Percentiles rank a stretch among this genome's conserved stretches.
Conservation (phyloP, 2,888 invertebrate genomes). For the Hipparchia sbordonii region DNA sequence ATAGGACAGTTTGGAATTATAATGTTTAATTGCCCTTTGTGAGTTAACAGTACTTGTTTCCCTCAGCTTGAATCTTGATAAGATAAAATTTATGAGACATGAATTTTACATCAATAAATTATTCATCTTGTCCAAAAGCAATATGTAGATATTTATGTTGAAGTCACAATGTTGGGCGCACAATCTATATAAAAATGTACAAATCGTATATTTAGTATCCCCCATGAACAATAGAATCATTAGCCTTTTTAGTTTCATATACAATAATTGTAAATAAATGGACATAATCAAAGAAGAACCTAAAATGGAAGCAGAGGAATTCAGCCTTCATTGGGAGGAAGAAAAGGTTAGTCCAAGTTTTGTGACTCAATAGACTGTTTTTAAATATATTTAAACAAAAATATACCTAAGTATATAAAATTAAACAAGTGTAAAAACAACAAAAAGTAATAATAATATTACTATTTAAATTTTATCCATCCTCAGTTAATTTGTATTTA, state of each 20-base stretch:
- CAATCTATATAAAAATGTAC: constrained; percentile 1
- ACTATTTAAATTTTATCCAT: too few relatives aligned
- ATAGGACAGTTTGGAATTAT: neutral
- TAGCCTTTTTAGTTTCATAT: neutral
- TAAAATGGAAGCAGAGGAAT: constrained; percentile 70
- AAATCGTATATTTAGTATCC: neutral
- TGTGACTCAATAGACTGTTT: neutral
- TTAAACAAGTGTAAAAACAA: too few relatives aligned
- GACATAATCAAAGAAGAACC: constrained; percentile 45
- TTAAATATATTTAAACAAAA: too few relatives aligned
- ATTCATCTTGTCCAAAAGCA: neutral
- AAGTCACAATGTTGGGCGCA: neutral
- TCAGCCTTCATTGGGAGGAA: constrained; percentile 75
- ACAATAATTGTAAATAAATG: constrained; percentile 12
- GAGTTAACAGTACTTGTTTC: neutral
- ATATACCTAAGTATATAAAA: too few relatives aligned
- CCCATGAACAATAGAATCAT: neutral
- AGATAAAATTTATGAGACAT: neutral
- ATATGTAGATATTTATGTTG: neutral
- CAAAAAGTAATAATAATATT: too few relatives aligned
- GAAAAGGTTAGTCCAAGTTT: constrained; percentile 54
- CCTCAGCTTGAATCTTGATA: neutral
- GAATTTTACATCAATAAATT: neutral
- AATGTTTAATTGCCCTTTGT: neutral
- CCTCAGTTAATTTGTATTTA: neutral